Percentiles rank a stretch among this genome's conserved stretches.
Conservation (phyloP, 1,140 invertebrate genomes). For the Drosophila athabasca region DNA sequence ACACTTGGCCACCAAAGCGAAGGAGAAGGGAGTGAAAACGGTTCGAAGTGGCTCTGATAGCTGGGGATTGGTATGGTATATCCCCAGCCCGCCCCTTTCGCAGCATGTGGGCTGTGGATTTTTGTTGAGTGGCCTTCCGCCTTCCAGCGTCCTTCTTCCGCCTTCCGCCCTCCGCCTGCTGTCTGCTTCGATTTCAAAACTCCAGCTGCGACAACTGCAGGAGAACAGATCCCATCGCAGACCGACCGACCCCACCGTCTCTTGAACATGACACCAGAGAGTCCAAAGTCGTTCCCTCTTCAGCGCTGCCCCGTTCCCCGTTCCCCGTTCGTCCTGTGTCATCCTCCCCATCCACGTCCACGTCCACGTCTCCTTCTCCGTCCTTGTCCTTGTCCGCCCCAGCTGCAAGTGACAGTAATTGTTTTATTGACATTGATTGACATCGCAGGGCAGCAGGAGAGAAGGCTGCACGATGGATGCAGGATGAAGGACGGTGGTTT, state of each 20-base stretch:
- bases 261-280: conserved; percentile 68
- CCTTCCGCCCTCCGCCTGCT: conserved; percentile 3
- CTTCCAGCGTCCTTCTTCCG: background rate
- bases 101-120: conserved; percentile 29
- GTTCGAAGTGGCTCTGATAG: no score
- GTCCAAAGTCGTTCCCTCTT: conserved; percentile 45
- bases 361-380: conserved; percentile 7
- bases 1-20: conserved; percentile 50
- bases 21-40: background rate
- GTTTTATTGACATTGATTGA: conserved; percentile 83
- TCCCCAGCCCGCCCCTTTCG: background rate
- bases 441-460: conserved; percentile 46
- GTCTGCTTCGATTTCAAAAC: conserved; percentile 42
- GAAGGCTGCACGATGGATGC: conserved; percentile 14
- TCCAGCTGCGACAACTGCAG: conserved; percentile 36
- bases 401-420: conserved; percentile 83
- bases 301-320: conserved; percentile 1
- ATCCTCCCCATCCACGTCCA: background rate
- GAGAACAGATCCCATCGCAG: background rate
- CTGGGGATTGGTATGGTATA: no score
- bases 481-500: background rate
- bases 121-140: conserved; percentile 29
- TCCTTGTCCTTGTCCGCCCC: conserved; percentile 50
- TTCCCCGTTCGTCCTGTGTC: no score
- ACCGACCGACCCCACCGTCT: background rate